Conservation (phyloP, 1,140 invertebrate species). For the Sarcophaga bullata region DNA sequence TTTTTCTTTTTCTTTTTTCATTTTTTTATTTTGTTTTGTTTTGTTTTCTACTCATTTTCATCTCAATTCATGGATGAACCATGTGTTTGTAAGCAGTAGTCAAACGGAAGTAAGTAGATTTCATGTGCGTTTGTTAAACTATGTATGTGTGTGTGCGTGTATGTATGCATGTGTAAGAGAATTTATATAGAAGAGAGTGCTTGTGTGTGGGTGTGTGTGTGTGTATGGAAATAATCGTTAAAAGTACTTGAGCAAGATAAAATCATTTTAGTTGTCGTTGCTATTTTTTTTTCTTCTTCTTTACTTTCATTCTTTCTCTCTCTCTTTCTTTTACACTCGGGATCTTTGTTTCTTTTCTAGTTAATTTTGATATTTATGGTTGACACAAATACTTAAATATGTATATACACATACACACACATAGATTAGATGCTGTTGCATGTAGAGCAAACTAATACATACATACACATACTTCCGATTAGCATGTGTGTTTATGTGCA, state of each 20-base stretch:
- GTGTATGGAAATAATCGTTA: neutral
- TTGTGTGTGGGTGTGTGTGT: no score
- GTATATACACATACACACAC: neutral
- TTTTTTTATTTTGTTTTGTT: no score
- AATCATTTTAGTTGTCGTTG: no score
- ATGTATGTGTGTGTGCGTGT: no score
- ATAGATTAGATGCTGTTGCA: neutral
- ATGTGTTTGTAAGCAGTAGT: neutral
- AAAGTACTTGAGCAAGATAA: neutral
- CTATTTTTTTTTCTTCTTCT: no score
- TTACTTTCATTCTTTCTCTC: no score
- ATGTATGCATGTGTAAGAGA: no score
- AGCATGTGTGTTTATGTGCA: no score
- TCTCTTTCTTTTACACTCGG: neutral
- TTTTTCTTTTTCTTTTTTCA: no score
- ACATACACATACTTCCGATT: no score
- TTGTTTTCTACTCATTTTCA: neutral
- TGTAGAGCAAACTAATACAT: neutral
- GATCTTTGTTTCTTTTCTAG: neutral
- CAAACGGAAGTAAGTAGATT: slow-evolving; percentile 13
- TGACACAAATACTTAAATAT: neutral
- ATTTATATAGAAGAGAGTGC: no score
- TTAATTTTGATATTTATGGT: slow-evolving; percentile 15
- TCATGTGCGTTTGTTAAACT: neutral
- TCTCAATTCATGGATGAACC: neutral